A percentile compares a stretch with the other conserved stretches of the same genome.
Evolutionary conservation across 1,140 invertebrate species (phyloP).

Genomic region (Ganaspis sp.): DNA sequence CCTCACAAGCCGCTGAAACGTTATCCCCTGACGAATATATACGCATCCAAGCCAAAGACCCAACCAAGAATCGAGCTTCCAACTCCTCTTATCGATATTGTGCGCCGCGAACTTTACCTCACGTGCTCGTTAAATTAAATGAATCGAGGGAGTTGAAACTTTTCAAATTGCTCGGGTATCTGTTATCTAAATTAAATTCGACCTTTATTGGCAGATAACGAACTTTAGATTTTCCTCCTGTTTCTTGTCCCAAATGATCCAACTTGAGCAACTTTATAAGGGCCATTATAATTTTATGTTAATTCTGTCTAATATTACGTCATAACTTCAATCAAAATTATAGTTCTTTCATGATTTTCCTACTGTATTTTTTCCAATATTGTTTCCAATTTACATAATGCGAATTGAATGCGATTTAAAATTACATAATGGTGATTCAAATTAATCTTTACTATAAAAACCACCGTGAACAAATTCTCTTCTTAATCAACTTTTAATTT

Average conservation of each 20-base stretch:
- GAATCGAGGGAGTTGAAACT: constrained; percentile 13
- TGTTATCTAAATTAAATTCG: constrained; percentile 27
- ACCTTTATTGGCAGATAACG: constrained; percentile 15
- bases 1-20: constrained; percentile 54
- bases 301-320: not conserved
- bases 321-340: too few relatives aligned
- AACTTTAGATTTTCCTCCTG: constrained; percentile 8
- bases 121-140: constrained; percentile 29
- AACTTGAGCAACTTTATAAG: constrained; percentile 9
- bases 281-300: not conserved
- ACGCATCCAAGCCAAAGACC: not conserved
- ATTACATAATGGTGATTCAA: too few relatives aligned
- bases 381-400: too few relatives aligned
- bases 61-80: constrained; percentile 23
- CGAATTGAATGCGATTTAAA: too few relatives aligned
- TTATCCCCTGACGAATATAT: constrained; percentile 44
- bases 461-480: too few relatives aligned
- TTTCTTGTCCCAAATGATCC: constrained; percentile 7
- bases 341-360: too few relatives aligned
- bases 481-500: too few relatives aligned
- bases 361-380: too few relatives aligned
- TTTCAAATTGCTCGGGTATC: constrained; percentile 13
- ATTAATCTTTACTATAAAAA: too few relatives aligned
- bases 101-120: constrained; percentile 21
- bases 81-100: constrained; percentile 24